Evolutionary conservation across 2,113 vertebrate species (phyloP).

Genomic region (Chaetops frenatus): DNA sequence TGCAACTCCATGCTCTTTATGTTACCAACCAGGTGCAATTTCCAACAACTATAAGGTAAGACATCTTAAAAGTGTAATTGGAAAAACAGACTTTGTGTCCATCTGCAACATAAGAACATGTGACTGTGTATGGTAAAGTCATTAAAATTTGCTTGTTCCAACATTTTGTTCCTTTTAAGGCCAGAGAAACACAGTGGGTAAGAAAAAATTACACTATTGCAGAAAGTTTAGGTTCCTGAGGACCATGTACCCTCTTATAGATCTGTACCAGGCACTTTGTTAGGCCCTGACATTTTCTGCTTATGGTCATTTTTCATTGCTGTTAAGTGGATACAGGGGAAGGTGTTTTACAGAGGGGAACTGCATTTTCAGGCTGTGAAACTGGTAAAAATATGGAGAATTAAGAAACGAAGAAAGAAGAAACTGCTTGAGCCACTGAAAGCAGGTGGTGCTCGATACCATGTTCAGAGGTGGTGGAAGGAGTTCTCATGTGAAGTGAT

Average conservation of each 20-base stretch:
- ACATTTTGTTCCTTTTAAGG: neutral
- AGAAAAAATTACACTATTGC: neutral
- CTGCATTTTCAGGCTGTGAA: neutral
- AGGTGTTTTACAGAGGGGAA: neutral
- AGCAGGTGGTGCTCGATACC: accelerated
- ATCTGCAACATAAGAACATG: neutral
- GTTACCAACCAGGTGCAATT: neutral
- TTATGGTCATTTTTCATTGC: neutral
- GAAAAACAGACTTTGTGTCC: neutral
- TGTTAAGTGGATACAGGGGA: neutral
- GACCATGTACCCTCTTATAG: accelerated
- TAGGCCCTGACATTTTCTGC: neutral
- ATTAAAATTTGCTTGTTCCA: neutral
- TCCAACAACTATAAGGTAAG: neutral
- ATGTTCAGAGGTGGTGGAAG: neutral
- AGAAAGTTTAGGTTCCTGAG: neutral
- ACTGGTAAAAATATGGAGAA: neutral
- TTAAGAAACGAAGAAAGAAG: neutral
- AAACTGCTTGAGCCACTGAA: neutral
- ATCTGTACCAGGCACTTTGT: neutral
- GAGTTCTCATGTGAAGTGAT: accelerated
- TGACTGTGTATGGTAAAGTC: neutral
- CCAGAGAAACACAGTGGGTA: neutral
- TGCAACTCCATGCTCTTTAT: neutral
- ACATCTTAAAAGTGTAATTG: neutral